These are phyloP conservation scores for Camponotus floridanus DNA, from an alignment of 1,140 invertebrate genomes.

Conservation along the genomic window DNA sequence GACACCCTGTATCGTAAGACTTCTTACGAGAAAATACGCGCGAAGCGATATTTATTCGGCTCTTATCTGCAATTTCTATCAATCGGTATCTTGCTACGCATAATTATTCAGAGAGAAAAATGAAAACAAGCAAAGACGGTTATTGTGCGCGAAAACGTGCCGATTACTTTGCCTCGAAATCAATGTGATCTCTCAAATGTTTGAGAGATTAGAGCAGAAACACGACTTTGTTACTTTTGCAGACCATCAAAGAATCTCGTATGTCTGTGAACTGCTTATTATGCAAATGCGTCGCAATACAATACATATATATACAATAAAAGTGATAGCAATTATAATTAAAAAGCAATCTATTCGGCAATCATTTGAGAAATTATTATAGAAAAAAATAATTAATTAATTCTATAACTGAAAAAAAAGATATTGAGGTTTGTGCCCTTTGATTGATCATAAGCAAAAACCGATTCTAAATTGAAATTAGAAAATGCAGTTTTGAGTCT, in stretches of 20 bases:
- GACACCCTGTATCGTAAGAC: slow-evolving; percentile 41
- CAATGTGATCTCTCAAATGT: neutral
- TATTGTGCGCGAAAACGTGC: slow-evolving; percentile 16
- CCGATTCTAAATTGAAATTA: neutral
- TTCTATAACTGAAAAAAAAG: neutral
- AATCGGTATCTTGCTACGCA: slow-evolving; percentile 27
- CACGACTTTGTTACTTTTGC: slow-evolving; percentile 42
- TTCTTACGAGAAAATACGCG: slow-evolving; percentile 24
- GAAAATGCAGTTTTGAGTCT: no score
- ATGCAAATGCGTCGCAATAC: slow-evolving; percentile 26
- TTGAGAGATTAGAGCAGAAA: slow-evolving; percentile 7
- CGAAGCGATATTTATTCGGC: slow-evolving; percentile 46
- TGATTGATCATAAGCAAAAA: slow-evolving; percentile 14
- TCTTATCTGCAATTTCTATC: slow-evolving; percentile 46
- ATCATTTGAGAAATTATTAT: neutral
- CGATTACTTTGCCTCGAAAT: slow-evolving; percentile 20
- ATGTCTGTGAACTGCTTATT: slow-evolving; percentile 6
- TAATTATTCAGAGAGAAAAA: slow-evolving; percentile 28
- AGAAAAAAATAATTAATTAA: neutral
- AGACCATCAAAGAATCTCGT: slow-evolving; percentile 46
- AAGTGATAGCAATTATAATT: neutral
- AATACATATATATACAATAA: neutral
- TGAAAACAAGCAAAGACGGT: neutral
- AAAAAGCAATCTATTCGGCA: slow-evolving; percentile 1
- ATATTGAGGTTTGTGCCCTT: neutral